Evolutionary conservation across 2,797 vertebrate genomes (phyloP).

Genomic region (Premnoplex brunnescens): DNA sequence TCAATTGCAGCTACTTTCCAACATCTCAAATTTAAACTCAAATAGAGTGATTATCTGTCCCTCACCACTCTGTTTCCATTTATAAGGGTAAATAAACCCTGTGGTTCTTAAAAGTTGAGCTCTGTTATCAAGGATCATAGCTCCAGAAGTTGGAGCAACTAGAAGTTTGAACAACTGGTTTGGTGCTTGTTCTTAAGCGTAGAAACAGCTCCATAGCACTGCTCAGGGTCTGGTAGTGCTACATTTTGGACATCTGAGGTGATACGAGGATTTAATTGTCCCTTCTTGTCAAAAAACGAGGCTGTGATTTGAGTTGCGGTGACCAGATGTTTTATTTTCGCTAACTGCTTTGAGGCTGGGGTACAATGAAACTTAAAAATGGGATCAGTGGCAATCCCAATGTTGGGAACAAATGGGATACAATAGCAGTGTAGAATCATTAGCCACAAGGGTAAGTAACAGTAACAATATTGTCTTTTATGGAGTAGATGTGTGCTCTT

Average conservation of each 20-base stretch:
- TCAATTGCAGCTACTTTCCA: not conserved
- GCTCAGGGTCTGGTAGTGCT: not conserved
- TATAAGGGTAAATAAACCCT: not conserved
- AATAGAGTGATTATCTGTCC: not conserved
- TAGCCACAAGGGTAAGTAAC: not conserved
- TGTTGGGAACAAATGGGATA: not conserved
- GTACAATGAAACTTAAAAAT: not conserved
- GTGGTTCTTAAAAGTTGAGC: not conserved
- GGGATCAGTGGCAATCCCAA: accelerated
- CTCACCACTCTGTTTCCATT: not conserved
- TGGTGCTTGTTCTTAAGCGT: not conserved
- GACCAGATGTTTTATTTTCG: not conserved
- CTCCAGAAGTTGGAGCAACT: not conserved
- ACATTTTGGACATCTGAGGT: not conserved
- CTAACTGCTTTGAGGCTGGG: not conserved
- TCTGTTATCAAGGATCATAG: not conserved
- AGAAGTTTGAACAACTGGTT: not conserved
- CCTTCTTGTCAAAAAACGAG: not conserved
- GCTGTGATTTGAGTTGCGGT: not conserved
- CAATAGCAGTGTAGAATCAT: not conserved
- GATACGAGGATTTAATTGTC: not conserved
- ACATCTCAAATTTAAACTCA: not conserved
- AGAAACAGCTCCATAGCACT: not conserved
- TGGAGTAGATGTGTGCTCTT: not conserved
- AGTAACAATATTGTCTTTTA: not conserved